These are phyloP conservation scores for Sebastes goodei DNA, from an alignment of 2,797 vertebrate species.

Conservation along the genomic window DNA sequence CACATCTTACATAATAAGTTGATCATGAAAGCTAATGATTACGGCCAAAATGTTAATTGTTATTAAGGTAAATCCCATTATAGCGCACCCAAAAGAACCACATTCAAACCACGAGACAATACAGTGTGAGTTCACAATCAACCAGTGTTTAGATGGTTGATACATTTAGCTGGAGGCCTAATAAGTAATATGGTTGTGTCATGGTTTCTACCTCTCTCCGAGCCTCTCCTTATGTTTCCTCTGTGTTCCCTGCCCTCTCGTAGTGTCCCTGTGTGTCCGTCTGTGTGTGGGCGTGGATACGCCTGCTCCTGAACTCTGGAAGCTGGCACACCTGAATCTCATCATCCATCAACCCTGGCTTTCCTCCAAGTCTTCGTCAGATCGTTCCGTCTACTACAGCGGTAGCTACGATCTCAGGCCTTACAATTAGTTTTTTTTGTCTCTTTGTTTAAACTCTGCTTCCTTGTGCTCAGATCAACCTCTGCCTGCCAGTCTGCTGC, in stretches of 20 bases:
- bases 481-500: not conserved
- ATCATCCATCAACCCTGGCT: not conserved
- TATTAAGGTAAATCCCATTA: not conserved
- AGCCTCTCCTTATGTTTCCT: not conserved
- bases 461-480: not conserved
- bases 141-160: not conserved
- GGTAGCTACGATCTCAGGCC: not conserved
- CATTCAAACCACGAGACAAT: not conserved
- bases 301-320: not conserved
- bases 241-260: not conserved
- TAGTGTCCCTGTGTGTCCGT: not conserved
- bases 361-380: not conserved
- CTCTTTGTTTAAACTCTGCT: not conserved
- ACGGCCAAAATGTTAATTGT: not conserved
- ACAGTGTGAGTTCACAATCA: not conserved
- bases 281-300: not conserved
- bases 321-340: not conserved
- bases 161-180: too few species aligned
- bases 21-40: not conserved
- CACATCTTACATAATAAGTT: not conserved
- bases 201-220: too few species aligned
- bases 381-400: not conserved
- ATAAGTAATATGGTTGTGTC: too few species aligned
- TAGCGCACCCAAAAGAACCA: not conserved
- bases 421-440: not conserved